Evolutionary conservation across 2,113 vertebrate genomes (phyloP), one percentile per base, ranked within the genome.

Genomic region (Gorsachius goisagi): DNA sequence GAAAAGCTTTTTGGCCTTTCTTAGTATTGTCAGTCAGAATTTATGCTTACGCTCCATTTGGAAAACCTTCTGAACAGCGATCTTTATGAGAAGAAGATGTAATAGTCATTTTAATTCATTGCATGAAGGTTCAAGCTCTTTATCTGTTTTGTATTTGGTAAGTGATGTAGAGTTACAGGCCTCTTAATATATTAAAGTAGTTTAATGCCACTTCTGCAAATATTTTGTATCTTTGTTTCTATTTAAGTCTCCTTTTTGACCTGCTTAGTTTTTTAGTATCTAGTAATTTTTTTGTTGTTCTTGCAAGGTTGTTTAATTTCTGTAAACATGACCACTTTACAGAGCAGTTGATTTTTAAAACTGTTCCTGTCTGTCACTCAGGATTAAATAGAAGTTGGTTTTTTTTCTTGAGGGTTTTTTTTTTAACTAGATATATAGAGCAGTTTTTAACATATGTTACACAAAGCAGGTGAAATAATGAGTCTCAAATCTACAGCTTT

Each of bases 371-470:
- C 35, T 92, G 23, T 55, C 5, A 2, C 13, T 91, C 4, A 4
- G 28, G n/a, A 23, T 78, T 60, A 81, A 71, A 41, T 37, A 32
- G 1, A 41, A 72, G 18, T 21, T 37, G 12, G 12, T 5, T 67
- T 79, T 72, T 62, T 66, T 23, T 20, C 7, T n/a, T 45, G 30
- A 60, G 24, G 2, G 21, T 49, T 50, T 33, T 59, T 49, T 74
- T 55, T 86, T 92, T 71, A 2, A 17, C 33, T 52, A 32, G 21
- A 11, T 58, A 53, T 79, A 67, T 50, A 13, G 37, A 72, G 6
- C 12, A 44, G 9, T 66, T 74, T 9, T 74, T 63, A 35, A 15
- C 0, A 0, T 69, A 10, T 1, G 1, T 53, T 77, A 21, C 5
- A 4, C 32, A 5, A 5, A 45, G 33, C 45, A 85, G 59, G 2